Conservation (phyloP, 2,888 invertebrate species). For the Pyrgus malvae region DNA sequence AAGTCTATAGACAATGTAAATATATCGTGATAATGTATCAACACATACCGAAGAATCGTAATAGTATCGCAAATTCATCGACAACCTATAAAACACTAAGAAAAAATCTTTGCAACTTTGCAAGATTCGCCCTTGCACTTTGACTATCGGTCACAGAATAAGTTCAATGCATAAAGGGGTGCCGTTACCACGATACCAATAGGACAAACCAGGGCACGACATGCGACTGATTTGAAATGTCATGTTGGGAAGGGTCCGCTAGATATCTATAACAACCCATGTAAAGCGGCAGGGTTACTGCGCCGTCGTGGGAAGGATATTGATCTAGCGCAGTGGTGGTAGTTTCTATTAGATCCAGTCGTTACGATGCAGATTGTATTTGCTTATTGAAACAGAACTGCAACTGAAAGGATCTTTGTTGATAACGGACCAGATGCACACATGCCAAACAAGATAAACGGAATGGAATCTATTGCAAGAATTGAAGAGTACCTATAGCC, state of each 20-base stretch:
- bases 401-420: slow-evolving; percentile 13
- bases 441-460: not conserved
- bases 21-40: too few relatives aligned
- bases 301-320: slow-evolving; percentile 69
- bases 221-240: slow-evolving; percentile 51
- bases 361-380: slow-evolving; percentile 43
- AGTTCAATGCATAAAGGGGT: slow-evolving; percentile 45
- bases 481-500: too few relatives aligned
- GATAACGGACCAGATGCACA: not conserved
- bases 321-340: slow-evolving; percentile 61
- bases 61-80: slow-evolving; percentile 72
- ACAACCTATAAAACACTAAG: slow-evolving; percentile 40
- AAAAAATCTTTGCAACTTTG: slow-evolving; percentile 14
- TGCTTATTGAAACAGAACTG: slow-evolving; percentile 35
- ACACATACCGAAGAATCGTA: slow-evolving; percentile 73
- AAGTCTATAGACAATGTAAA: too few relatives aligned
- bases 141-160: slow-evolving; percentile 32
- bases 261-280: slow-evolving; percentile 39
- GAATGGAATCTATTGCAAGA: not conserved
- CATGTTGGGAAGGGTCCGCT: slow-evolving; percentile 36
- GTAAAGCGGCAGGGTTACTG: slow-evolving; percentile 57
- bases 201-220: slow-evolving; percentile 48
- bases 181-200: slow-evolving; percentile 58
- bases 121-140: slow-evolving; percentile 43
- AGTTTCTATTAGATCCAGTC: slow-evolving; percentile 54